Percentiles rank a stretch among this genome's conserved stretches.
Conservation (phyloP, 2,797 vertebrate genomes). For the Squalus acanthias region DNA sequence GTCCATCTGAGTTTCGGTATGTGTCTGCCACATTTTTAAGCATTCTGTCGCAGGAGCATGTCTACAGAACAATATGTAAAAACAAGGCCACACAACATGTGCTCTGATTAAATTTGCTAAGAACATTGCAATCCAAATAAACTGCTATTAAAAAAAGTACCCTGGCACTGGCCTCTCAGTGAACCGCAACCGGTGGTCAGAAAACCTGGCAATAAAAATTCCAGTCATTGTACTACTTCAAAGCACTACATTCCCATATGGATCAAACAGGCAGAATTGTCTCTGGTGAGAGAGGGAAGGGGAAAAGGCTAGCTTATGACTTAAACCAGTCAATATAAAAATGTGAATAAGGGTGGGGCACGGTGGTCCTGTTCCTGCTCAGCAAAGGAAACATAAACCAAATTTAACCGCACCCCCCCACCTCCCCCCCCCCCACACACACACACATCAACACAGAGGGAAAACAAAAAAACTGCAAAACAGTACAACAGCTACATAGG, state of each 20-base stretch:
- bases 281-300: neutral
- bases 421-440: neutral
- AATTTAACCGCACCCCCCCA: neutral
- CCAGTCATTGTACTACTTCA: neutral
- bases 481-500: neutral
- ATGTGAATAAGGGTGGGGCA: neutral
- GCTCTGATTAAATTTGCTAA: neutral
- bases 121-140: conserved; percentile 11
- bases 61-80: neutral
- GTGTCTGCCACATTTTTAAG: neutral
- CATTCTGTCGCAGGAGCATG: neutral
- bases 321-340: neutral
- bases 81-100: neutral
- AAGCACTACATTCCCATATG: neutral
- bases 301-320: neutral
- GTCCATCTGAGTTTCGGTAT: neutral
- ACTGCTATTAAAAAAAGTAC: neutral
- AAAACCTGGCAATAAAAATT: conserved; percentile 24
- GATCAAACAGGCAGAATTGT: neutral
- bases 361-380: too few species aligned
- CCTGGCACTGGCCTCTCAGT: neutral
- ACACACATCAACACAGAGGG: neutral
- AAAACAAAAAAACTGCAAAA: too few species aligned
- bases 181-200: neutral
- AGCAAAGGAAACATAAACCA: too few species aligned